Base-by-base conservation (phyloP, 2,888 invertebrate genomes). In the Strigamia crassipes region DNA sequence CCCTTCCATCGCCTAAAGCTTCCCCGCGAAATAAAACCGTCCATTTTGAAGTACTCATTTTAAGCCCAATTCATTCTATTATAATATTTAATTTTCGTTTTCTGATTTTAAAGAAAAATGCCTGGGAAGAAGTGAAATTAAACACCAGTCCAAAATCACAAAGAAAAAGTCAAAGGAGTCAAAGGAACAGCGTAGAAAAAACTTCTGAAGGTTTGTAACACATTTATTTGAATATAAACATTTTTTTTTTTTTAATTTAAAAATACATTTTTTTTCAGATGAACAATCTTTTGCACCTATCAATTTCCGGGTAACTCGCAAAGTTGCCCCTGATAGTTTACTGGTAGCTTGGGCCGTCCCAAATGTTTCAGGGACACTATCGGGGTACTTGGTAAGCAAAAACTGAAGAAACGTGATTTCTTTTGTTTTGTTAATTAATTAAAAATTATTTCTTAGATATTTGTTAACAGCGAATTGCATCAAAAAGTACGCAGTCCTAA, bases 321-420 rank as follows among this genome's bases (percentile, higher is more conserved):
- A 84, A 83, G 82, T 86, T 80, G 85, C 85, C 10, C 84, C 85
- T 34, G 85, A 86, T 83, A 83, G 85, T 18, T 84, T 86, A 27
- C 83, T 86, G 21, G 85, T 86, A 27, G 84, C 85, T 73, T 86
- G 86, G 86, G 83, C 84, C 21, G 56, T 80, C 41, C 80, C 78
- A 21, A 66, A 82, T 73, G 86, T 23, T 84, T 83, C 85, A 84
- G 84, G 82, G 79, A 83, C 31, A 86, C 83, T 85, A 85, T 85
- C 83, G 86, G 86, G 82, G 4, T 82, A 82, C 41, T 78, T 82
- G 82, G 82, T 82, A 77, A 81, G n/a, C 9, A 6, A 56, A 56
- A 18, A 23, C 31, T 73, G 12, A 27, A 1, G 12, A 73, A 73
- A 73, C 6, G 10, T 38, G 15, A 73, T n/a, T 38, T 38, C 2